A percentile compares a stretch with the other conserved stretches of the same genome.
Evolutionary conservation across 1,140 invertebrate species (phyloP).

Genomic region (Caenorhabditis remanei): DNA sequence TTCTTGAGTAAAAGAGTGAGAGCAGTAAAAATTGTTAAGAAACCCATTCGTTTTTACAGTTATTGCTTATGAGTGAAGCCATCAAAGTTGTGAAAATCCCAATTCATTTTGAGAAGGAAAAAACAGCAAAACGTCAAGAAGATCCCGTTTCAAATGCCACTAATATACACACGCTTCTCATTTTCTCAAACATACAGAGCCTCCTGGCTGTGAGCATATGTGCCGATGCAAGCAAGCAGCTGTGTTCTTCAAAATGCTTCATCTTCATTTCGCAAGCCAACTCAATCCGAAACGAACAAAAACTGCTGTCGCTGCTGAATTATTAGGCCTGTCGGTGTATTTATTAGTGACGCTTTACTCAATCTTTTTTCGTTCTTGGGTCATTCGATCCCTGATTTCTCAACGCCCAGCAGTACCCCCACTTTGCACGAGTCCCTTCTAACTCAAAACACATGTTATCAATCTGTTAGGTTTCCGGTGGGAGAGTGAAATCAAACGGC

Average conservation of each 20-base stretch:
- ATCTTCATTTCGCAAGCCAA: constrained; percentile 54
- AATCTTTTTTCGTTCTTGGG: constrained; percentile 12
- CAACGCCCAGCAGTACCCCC: background rate
- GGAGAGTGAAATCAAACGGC: background rate
- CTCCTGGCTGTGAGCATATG: constrained; percentile 38
- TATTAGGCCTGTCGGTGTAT: constrained; percentile 38
- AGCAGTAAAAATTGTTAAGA: no score
- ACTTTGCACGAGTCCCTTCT: constrained; percentile 8
- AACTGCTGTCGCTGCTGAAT: constrained; percentile 50
- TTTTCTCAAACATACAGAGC: constrained; percentile 54
- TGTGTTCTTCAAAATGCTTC: constrained; percentile 50
- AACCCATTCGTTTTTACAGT: no score
- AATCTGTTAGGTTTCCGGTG: constrained; percentile 17
- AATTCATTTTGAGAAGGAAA: constrained; percentile 31
- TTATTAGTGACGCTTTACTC: constrained; percentile 44
- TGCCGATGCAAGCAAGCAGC: constrained; percentile 54
- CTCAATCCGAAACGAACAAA: constrained; percentile 42
- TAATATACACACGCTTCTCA: constrained; percentile 55
- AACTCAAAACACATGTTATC: constrained; percentile 56
- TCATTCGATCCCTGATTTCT: constrained; percentile 39
- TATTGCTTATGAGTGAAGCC: no score
- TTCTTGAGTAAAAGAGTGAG: no score
- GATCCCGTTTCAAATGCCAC: constrained; percentile 45
- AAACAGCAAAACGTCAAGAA: constrained; percentile 31
- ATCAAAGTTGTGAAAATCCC: background rate